A percentile compares a stretch with the other conserved stretches of the same genome.
phyloP scores from a whole-genome alignment of 2,888 invertebrate species.

The Leucophenga montana region DNA sequence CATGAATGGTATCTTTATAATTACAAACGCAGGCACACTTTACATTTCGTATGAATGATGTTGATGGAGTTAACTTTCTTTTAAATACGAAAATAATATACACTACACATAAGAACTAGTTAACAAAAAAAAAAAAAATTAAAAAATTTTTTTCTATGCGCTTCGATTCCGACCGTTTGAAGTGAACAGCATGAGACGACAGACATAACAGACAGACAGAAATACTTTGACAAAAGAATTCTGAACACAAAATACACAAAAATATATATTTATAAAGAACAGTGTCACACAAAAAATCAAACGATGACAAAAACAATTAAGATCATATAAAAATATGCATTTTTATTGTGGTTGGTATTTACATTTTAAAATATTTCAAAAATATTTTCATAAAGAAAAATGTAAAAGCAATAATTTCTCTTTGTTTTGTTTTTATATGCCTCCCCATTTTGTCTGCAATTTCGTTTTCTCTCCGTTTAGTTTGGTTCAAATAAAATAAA shows the following conservation, averaged over 20 bases:
- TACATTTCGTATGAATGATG: too few species aligned
- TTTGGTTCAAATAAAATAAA: neutral
- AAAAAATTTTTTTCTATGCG: neutral
- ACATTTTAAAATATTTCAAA: neutral
- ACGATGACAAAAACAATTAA: conserved; percentile 9
- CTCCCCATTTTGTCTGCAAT: too few species aligned
- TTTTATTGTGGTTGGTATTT: neutral
- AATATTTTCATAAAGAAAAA: conserved; percentile 2
- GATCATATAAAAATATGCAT: conserved; percentile 14
- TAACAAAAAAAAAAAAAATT: neutral
- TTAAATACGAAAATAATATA: neutral
- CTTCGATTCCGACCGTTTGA: conserved; percentile 42
- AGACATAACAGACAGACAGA: conserved; percentile 40
- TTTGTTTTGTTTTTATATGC: neutral
- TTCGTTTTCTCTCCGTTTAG: too few species aligned
- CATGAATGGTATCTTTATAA: too few species aligned
- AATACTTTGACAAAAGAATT: conserved; percentile 39
- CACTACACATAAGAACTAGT: neutral
- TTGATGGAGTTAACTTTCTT: neutral
- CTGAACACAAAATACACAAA: conserved; percentile 32
- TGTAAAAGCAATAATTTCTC: neutral
- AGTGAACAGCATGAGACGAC: conserved; percentile 49
- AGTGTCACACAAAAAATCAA: conserved; percentile 18
- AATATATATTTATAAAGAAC: conserved; percentile 31
- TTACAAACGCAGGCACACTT: too few species aligned